A percentile compares a stretch with the other conserved stretches of the same genome.
Conservation (phyloP, 1,140 invertebrate genomes). For the Bemisia tabaci region DNA sequence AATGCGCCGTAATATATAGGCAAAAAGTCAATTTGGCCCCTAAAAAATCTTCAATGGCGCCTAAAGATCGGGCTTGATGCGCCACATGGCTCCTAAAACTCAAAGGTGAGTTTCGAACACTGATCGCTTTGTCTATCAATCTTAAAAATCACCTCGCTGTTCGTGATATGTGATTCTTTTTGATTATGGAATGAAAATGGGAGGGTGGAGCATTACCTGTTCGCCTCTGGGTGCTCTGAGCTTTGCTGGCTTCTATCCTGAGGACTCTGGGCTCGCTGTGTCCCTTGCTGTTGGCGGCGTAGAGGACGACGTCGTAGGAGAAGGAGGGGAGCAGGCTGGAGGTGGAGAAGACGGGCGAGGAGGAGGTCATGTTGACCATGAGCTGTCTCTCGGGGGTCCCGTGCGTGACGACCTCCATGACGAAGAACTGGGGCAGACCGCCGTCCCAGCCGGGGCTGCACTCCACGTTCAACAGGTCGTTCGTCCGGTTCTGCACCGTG, state of each 20-base stretch:
- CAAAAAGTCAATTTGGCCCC: too few species aligned
- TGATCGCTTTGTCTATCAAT: too few species aligned
- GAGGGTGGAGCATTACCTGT: too few species aligned
- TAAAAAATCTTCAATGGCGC: too few species aligned
- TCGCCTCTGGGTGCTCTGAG: not conserved
- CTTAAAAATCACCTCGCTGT: too few species aligned
- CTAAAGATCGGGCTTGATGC: too few species aligned
- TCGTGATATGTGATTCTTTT: too few species aligned
- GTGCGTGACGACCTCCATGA: slow-evolving; percentile 47
- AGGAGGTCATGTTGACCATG: slow-evolving; percentile 38
- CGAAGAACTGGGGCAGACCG: slow-evolving; percentile 57
- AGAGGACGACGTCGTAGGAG: slow-evolving; percentile 51
- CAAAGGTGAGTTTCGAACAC: too few species aligned
- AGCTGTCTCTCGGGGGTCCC: slow-evolving; percentile 30
- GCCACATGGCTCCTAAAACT: too few species aligned
- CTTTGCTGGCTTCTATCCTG: not conserved
- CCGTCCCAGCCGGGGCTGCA: slow-evolving; percentile 49
- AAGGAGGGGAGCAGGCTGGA: slow-evolving; percentile 46
- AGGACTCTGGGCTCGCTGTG: slow-evolving; percentile 44
- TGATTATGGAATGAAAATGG: too few species aligned
- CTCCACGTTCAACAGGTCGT: slow-evolving; percentile 49
- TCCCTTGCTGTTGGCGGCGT: slow-evolving; percentile 56
- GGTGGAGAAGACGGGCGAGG: slow-evolving; percentile 47
- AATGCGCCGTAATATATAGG: too few species aligned
- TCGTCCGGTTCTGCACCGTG: slow-evolving; percentile 64